Evolutionary conservation across 1,140 invertebrate genomes (phyloP).

Genomic region (Drosophila aff.): DNA sequence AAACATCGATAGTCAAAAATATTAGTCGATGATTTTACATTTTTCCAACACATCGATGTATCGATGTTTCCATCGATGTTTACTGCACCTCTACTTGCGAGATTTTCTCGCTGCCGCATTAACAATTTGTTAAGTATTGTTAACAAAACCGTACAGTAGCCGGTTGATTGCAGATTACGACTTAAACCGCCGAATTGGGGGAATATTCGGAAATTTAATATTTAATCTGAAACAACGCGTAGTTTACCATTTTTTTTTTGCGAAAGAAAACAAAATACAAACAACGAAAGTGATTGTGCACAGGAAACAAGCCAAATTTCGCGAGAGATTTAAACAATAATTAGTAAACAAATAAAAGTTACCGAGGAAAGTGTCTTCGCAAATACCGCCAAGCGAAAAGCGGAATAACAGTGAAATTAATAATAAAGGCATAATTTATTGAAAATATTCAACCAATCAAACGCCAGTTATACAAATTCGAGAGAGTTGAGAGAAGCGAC

Average conservation of each 20-base stretch:
- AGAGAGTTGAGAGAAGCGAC: conserved; percentile 47
- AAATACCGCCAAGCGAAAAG: conserved; percentile 50
- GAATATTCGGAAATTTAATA: neutral
- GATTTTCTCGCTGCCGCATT: conserved; percentile 26
- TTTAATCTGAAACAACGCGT: conserved; percentile 6
- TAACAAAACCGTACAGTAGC: conserved; percentile 57
- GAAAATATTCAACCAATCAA: conserved; percentile 69
- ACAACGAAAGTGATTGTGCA: conserved; percentile 21
- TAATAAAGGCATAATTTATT: conserved; percentile 70
- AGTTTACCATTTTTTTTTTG: conserved; percentile 19
- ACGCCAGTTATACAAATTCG: conserved; percentile 53
- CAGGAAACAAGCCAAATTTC: conserved; percentile 4
- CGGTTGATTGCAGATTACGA: conserved; percentile 20
- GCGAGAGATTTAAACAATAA: conserved; percentile 7
- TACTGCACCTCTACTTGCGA: conserved; percentile 4
- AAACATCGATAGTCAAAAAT: no score
- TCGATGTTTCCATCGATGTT: no score
- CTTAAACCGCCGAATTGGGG: conserved; percentile 3
- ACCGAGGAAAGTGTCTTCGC: conserved; percentile 29
- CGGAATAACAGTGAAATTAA: conserved; percentile 68
- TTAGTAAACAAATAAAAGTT: conserved; percentile 18
- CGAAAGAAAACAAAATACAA: conserved; percentile 15
- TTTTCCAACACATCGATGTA: no score
- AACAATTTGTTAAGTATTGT: conserved; percentile 36
- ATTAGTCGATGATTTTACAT: no score